These are phyloP conservation scores for Adrianichthys oophorus DNA, from an alignment of 2,797 vertebrate genomes.

Conservation along the genomic window DNA sequence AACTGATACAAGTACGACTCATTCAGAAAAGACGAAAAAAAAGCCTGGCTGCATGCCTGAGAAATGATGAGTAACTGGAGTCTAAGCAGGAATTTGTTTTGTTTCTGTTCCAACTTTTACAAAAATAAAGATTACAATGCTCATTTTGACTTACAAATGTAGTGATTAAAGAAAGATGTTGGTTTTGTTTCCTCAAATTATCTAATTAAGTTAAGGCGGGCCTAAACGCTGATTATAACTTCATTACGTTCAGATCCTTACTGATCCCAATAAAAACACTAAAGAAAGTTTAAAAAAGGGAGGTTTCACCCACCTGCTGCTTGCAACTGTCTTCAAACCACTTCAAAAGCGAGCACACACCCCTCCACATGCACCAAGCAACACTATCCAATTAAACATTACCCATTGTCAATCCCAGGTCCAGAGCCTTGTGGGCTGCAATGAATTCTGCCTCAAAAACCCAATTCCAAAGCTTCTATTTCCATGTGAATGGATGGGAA, in stretches of 20 bases:
- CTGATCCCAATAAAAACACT: too few species aligned
- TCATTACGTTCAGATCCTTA: too few species aligned
- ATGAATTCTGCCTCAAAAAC: constrained; percentile 44
- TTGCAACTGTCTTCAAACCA: constrained; percentile 44
- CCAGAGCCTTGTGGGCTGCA: constrained; percentile 42
- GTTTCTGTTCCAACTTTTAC: too few species aligned
- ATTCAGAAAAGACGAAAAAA: constrained; percentile 6
- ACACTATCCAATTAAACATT: constrained; percentile 40
- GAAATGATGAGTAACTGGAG: too few species aligned
- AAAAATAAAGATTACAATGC: too few species aligned
- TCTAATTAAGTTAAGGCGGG: too few species aligned
- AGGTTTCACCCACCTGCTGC: constrained; percentile 66
- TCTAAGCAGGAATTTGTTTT: too few species aligned
- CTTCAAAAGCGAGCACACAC: constrained; percentile 38
- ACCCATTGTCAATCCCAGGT: constrained; percentile 61
- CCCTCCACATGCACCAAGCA: constrained; percentile 18
- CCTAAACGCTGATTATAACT: too few species aligned
- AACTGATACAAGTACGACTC: constrained; percentile 4
- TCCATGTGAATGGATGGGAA: constrained; percentile 82
- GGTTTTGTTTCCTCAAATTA: too few species aligned
- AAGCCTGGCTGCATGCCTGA: too few species aligned
- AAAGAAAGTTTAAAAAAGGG: constrained; percentile 1
- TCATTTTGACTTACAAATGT: too few species aligned
- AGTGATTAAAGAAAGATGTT: too few species aligned
- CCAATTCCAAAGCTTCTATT: constrained; percentile 70